Conservation (phyloP, 30 jellyfish, hydroid and myxozoan genomes). For the Turritopsis rubra region DNA sequence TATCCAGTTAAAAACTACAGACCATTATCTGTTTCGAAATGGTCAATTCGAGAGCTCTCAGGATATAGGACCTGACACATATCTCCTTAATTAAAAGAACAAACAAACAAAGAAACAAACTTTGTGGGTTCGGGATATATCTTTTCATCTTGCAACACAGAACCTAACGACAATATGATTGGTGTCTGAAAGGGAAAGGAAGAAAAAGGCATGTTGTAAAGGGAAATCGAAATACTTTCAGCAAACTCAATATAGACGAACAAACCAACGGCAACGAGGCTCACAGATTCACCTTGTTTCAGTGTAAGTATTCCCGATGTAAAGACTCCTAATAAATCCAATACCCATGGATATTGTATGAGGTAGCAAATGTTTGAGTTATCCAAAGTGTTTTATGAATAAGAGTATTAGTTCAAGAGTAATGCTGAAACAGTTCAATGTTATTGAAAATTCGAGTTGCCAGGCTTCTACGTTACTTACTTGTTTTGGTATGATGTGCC, state of each 20-base stretch:
- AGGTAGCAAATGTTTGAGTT: too few species aligned
- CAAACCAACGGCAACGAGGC: not conserved
- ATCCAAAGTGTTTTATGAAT: too few species aligned
- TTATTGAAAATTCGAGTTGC: too few species aligned
- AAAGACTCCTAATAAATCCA: too few species aligned
- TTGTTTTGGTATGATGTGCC: constrained; percentile 73
- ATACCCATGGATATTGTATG: too few species aligned
- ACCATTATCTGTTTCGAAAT: too few species aligned
- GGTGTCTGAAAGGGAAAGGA: constrained; percentile 49
- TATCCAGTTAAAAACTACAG: too few species aligned
- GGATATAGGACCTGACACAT: not conserved
- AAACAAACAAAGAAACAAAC: constrained; percentile 17
- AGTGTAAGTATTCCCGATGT: too few species aligned
- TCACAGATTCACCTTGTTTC: not conserved
- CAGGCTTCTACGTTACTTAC: constrained; percentile 18
- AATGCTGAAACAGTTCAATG: too few species aligned
- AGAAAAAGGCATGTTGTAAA: not conserved
- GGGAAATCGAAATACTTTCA: not conserved
- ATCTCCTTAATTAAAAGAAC: not conserved
- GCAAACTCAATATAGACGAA: not conserved
- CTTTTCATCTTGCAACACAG: constrained; percentile 59
- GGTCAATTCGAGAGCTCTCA: not conserved
- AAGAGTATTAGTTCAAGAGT: too few species aligned
- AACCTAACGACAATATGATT: constrained; percentile 54
- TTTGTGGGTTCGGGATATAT: constrained; percentile 78